A percentile compares a stretch with the other conserved stretches of the same genome.
Evolutionary conservation across 2,113 vertebrate genomes (phyloP).

Genomic region (Serilophus lunatus): DNA sequence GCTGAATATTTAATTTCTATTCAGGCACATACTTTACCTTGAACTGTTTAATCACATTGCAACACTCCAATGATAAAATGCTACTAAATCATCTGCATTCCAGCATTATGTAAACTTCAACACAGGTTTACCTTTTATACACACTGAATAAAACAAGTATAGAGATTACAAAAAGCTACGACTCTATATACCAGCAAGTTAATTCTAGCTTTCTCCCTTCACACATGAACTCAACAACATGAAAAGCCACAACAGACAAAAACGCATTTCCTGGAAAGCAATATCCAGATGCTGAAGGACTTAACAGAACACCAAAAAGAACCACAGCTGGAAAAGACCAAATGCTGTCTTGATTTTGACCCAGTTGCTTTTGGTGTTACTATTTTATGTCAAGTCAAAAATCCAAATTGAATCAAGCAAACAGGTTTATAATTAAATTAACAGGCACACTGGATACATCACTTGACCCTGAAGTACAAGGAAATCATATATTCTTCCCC

Average conservation of each 20-base stretch:
- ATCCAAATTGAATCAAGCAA: background rate
- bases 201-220: background rate
- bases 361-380: background rate
- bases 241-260: background rate
- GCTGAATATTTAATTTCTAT: background rate
- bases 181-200: background rate
- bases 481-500: background rate
- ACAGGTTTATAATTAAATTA: background rate
- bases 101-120: background rate
- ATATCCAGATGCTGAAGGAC: background rate
- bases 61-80: background rate
- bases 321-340: background rate
- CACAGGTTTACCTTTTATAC: background rate
- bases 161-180: background rate
- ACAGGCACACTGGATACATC: background rate
- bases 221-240: background rate
- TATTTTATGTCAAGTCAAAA: background rate
- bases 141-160: background rate
- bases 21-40: background rate
- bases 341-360: background rate
- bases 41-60: background rate
- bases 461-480: background rate
- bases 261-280: background rate
- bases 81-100: background rate
- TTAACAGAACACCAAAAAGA: background rate